Base-by-base conservation (phyloP, 2,797 vertebrate species). In the Sebastes matsubarae region DNA sequence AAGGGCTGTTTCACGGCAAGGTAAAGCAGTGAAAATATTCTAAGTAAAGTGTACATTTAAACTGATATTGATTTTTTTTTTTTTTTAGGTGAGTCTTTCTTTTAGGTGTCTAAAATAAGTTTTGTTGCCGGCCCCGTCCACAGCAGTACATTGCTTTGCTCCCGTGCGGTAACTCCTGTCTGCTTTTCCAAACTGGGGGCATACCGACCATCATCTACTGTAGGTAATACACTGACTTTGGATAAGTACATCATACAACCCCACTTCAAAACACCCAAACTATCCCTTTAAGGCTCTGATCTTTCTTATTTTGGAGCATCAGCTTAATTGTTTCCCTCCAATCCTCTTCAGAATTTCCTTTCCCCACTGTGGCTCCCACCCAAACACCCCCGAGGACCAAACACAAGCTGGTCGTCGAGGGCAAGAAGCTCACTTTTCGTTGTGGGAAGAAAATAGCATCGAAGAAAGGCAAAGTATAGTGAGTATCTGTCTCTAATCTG, bases 381-480 rank as follows among this genome's bases (percentile, higher is more conserved):
- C 90, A 94, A 4, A 84, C 95, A 5, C 97, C 98, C 0, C 96
- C 95, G 2, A 96, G 98, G 90, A 99, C 97, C 80, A 99, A 99
- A 93, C 96, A 96, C 65, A 97, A 97, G 90, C 92, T 97, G 2
- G 98, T 99, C 8, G 94, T 95, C 0, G 97, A 99, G 85, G 99
- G 99, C 82, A 97, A 97, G 92, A 98, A 97, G 0, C 96, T 99
- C 50, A 99, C 99, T 57, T 98, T 99, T 90, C 97, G 96, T 34
- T 99, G 99, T 0, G 99, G 98, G 52, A 98, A 97, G 93, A 99
- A 99, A 94, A 97, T 99, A 42, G 97, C 97, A 7, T 97, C 97
- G 3, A 99, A 97, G 91, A 97, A 97, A 93, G 98, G 98, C 92
- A 99, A 98, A 97, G 96, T 99, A 81, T 92, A 96, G 98, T 99